Percentiles rank a stretch among this genome's conserved stretches.
Conservation (phyloP, 2,113 vertebrate genomes). For the Tympanuchus pallidicinctus region DNA sequence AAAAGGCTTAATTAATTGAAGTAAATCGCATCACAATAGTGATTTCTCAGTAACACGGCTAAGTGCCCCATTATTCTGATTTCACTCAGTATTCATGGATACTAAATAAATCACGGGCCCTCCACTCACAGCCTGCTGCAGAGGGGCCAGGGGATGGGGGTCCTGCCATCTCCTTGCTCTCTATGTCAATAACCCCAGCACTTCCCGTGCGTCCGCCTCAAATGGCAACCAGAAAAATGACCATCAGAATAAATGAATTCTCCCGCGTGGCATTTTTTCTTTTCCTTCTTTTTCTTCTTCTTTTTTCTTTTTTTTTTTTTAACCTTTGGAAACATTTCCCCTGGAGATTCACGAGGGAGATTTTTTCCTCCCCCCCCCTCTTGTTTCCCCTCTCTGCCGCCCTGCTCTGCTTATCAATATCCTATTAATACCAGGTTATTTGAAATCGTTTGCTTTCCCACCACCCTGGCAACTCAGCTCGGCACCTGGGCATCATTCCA, state of each 20-base stretch:
- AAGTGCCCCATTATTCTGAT: constrained; percentile 76
- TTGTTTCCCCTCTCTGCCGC: background rate
- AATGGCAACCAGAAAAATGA: constrained; percentile 39
- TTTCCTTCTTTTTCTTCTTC: fast-evolving
- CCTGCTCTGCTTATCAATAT: constrained; percentile 34
- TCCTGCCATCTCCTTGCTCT: constrained; percentile 14
- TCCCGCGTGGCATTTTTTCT: background rate
- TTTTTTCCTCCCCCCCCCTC: background rate
- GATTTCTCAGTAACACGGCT: constrained; percentile 71
- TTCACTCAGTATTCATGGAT: constrained; percentile 68
- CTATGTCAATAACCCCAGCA: constrained; percentile 10
- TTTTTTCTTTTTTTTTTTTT: background rate
- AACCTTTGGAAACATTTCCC: constrained; percentile 8
- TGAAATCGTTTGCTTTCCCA: background rate
- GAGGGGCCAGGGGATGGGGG: constrained; percentile 49
- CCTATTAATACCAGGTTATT: background rate
- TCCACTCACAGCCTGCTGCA: constrained; percentile 14
- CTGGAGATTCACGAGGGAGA: constrained; percentile 24
- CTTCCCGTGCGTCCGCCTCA: background rate
- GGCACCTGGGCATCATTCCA: fast-evolving
- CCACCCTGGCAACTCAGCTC: background rate
- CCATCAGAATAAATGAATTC: background rate
- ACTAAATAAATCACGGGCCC: constrained; percentile 61
- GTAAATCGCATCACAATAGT: constrained; percentile 74
- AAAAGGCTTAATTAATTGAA: constrained; percentile 74